phyloP scores from a whole-genome alignment of 2,888 invertebrate species.

The Chrysopilus asiliformis region DNA sequence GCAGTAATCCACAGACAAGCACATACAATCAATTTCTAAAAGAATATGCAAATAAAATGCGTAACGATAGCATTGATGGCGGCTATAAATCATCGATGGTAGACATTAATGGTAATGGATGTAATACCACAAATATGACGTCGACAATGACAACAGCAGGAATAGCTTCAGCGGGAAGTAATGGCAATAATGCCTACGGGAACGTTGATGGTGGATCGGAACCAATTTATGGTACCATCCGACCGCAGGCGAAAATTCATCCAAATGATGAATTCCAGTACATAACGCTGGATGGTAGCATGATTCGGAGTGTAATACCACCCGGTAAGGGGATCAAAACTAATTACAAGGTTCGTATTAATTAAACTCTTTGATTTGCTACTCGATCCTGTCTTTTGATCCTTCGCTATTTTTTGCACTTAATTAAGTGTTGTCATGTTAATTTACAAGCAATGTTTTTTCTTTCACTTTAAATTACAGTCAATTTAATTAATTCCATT shows the following conservation, averaged over 20 bases:
- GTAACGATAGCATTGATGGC: slow-evolving; percentile 16
- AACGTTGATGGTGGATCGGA: slow-evolving; percentile 12
- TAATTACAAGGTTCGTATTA: slow-evolving; percentile 13
- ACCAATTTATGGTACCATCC: slow-evolving; percentile 17
- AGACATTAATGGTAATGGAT: neutral
- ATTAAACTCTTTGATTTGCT: no score
- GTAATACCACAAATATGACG: slow-evolving; percentile 1
- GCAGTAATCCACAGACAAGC: slow-evolving; percentile 2
- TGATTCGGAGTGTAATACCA: slow-evolving; percentile 35
- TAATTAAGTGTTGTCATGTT: neutral
- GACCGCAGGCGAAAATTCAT: slow-evolving; percentile 12
- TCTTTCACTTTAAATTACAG: neutral
- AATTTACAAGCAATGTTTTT: slow-evolving; percentile 1
- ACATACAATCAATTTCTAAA: slow-evolving; percentile 13
- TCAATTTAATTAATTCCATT: neutral
- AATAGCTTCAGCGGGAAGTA: slow-evolving; percentile 1
- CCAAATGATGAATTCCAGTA: slow-evolving; percentile 31
- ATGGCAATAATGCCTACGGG: slow-evolving; percentile 4
- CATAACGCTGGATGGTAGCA: slow-evolving; percentile 33
- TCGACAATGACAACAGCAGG: neutral
- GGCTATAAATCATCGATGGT: slow-evolving; percentile 8
- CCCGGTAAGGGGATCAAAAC: slow-evolving; percentile 31
- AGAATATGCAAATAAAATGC: slow-evolving; percentile 12
- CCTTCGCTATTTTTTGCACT: neutral
- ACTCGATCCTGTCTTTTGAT: no score